Percentiles rank a stretch among this genome's conserved stretches.
phyloP scores from a whole-genome alignment of 1,140 invertebrate species.

The Odontomachus brunneus region DNA sequence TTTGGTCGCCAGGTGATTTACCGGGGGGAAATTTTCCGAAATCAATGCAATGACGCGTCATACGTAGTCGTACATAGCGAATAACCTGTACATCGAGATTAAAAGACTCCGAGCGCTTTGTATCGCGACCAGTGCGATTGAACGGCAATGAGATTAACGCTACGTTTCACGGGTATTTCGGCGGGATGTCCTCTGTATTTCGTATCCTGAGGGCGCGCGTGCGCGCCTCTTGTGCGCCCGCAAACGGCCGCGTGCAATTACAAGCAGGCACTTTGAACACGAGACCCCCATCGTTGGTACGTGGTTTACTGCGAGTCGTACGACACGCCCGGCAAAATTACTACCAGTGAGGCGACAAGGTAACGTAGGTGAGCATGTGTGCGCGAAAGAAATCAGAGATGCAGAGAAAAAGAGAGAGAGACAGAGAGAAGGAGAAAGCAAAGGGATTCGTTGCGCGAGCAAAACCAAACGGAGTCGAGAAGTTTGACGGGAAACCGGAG shows the following conservation, averaged over 20 bases:
- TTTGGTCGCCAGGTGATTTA: not conserved
- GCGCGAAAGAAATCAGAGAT: conserved; percentile 34
- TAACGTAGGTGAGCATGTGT: not conserved
- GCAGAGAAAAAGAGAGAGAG: not conserved
- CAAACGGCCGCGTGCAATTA: conserved; percentile 62
- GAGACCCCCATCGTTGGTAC: conserved; percentile 58
- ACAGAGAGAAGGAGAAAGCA: not conserved
- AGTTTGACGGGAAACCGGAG: conserved; percentile 68
- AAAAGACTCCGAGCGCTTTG: conserved; percentile 10
- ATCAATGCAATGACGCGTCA: not conserved
- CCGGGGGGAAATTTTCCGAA: not conserved
- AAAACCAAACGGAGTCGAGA: conserved; percentile 22
- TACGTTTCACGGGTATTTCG: conserved; percentile 15
- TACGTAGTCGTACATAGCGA: no score
- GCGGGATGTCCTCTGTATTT: conserved; percentile 12
- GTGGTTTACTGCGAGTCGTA: conserved; percentile 43
- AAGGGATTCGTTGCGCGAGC: not conserved
- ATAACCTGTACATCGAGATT: not conserved
- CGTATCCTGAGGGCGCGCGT: conserved; percentile 20
- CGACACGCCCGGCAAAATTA: conserved; percentile 43
- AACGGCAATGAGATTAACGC: conserved; percentile 41
- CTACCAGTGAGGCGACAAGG: conserved; percentile 4
- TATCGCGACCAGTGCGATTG: not conserved
- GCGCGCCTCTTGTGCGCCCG: conserved; percentile 25
- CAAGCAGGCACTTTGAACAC: conserved; percentile 60